Percentiles rank a stretch among this genome's conserved stretches.
Conservation (phyloP, 2,797 vertebrate genomes). For the Acomys russatus region DNA sequence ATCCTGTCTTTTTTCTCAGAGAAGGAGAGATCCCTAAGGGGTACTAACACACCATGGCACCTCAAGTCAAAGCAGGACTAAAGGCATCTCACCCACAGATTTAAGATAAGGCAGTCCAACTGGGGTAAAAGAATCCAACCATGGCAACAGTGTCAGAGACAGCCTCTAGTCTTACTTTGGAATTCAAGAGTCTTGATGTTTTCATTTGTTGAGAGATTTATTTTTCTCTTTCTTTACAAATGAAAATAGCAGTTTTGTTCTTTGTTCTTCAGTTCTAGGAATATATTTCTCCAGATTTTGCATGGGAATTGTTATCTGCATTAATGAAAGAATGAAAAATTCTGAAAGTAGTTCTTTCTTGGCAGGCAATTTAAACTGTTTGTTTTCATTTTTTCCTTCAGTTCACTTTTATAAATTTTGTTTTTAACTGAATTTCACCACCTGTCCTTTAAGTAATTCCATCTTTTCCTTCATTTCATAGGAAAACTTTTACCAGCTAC, state of each 20-base stretch:
- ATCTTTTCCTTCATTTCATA: neutral
- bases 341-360: neutral
- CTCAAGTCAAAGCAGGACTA: no score
- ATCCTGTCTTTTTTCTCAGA: no score
- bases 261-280: neutral
- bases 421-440: neutral
- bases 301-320: neutral
- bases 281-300: neutral
- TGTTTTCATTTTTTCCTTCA: neutral
- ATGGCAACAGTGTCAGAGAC: no score
- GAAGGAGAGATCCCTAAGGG: no score
- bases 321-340: neutral
- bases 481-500: neutral
- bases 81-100: no score
- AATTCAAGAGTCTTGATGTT: neutral
- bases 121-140: no score
- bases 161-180: no score
- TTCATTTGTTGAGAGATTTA: neutral
- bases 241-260: neutral
- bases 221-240: neutral
- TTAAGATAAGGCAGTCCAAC: no score
- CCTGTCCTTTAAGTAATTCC: neutral
- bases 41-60: no score
- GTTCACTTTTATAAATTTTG: neutral
- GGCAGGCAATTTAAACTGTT: neutral